Evolutionary conservation across 1,140 invertebrate species (phyloP).

Genomic region (Anastrepha obliqua): DNA sequence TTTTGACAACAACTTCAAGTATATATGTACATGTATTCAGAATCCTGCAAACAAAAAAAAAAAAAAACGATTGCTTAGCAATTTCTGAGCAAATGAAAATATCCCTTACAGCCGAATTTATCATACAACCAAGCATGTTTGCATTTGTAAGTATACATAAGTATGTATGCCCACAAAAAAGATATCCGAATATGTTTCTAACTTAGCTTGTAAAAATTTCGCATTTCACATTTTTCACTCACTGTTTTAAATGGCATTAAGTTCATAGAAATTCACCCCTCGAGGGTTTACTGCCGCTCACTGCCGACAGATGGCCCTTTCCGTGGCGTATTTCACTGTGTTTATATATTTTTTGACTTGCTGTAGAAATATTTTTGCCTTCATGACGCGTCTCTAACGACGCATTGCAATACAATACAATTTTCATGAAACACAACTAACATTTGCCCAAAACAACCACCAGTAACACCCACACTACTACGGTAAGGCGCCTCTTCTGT

Average conservation of each 20-base stretch:
- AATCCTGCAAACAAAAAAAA: too few species aligned
- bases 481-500: background rate
- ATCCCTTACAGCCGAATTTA: too few species aligned
- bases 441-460: constrained; percentile 1
- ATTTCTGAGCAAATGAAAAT: too few species aligned
- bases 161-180: too few species aligned
- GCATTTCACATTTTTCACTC: constrained; percentile 23
- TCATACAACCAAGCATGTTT: too few species aligned
- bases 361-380: background rate
- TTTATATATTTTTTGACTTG: background rate
- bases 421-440: background rate
- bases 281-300: background rate
- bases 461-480: background rate
- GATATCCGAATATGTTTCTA: too few species aligned
- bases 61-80: too few species aligned
- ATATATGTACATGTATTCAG: too few species aligned
- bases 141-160: too few species aligned
- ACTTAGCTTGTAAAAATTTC: background rate
- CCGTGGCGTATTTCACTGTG: background rate
- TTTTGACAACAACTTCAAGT: too few species aligned
- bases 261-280: constrained; percentile 19
- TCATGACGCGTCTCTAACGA: background rate
- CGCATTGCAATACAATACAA: constrained; percentile 28
- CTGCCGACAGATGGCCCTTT: background rate
- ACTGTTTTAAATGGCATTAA: constrained; percentile 1